Conservation (phyloP, 2,888 invertebrate species). For the Diploptera punctata region DNA sequence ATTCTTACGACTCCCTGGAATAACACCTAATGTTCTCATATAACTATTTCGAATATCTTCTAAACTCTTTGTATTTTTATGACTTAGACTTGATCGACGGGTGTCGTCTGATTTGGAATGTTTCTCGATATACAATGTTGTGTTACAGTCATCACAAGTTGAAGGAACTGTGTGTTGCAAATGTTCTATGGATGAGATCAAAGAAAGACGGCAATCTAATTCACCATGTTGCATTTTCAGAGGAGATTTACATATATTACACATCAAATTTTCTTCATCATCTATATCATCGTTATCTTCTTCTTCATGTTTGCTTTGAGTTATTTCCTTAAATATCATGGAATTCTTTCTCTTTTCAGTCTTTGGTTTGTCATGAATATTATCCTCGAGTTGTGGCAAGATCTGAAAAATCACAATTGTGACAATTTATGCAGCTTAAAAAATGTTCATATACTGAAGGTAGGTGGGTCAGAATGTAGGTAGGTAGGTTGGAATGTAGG, state of each 20-base stretch:
- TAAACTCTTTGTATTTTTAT: not conserved
- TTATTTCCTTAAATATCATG: not conserved
- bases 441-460: too few species aligned
- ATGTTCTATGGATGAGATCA: not conserved
- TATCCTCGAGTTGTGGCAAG: conserved; percentile 45
- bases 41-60: conserved; percentile 18
- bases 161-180: not conserved
- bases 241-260: not conserved
- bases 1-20: conserved; percentile 3
- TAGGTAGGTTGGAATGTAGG: too few species aligned
- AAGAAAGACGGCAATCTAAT: not conserved
- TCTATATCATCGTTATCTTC: not conserved
- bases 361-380: conserved; percentile 44
- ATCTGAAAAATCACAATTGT: too few species aligned
- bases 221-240: not conserved
- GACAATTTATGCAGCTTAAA: too few species aligned
- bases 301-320: not conserved
- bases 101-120: not conserved
- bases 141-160: not conserved
- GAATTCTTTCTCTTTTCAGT: conserved; percentile 3
- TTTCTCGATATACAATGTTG: not conserved
- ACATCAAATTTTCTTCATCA: not conserved
- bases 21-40: conserved; percentile 8
- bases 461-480: too few species aligned
- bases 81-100: not conserved